Percentiles rank a stretch among this genome's conserved stretches.
Evolutionary conservation across 2,888 invertebrate genomes (phyloP).

Genomic region (Pyrrhosoma nymphula): DNA sequence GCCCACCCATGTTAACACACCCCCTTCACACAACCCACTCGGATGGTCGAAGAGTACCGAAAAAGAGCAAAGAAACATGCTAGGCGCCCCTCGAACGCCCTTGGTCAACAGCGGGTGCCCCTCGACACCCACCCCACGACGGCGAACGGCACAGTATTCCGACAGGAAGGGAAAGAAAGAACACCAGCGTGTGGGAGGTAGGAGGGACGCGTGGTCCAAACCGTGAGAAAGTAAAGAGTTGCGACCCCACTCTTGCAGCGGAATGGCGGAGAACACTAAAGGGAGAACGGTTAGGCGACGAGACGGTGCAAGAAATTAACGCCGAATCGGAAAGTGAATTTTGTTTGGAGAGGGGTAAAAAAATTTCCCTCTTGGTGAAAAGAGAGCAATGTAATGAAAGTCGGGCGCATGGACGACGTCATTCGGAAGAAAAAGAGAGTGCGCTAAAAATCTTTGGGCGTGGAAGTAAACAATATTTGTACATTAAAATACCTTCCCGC

Average conservation of each 20-base stretch:
- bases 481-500: too few relatives aligned
- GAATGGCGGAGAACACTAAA: background rate
- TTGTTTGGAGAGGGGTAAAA: background rate
- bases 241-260: background rate
- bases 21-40: background rate
- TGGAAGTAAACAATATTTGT: background rate
- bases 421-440: background rate
- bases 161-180: too few relatives aligned
- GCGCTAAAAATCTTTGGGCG: background rate
- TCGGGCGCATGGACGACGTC: background rate
- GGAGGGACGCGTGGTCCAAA: background rate
- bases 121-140: background rate
- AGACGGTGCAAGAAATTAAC: background rate
- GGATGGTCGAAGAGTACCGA: background rate
- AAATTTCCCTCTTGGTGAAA: background rate
- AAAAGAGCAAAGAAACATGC: background rate
- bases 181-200: background rate
- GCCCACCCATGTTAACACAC: too few relatives aligned
- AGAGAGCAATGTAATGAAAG: background rate
- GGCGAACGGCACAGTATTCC: background rate
- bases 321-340: background rate
- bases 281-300: background rate
- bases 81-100: background rate
- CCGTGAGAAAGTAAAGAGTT: constrained; percentile 26
- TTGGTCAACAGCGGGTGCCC: background rate